phyloP scores from a whole-genome alignment of 2,888 invertebrate genomes.

The Pinctada fucata region DNA sequence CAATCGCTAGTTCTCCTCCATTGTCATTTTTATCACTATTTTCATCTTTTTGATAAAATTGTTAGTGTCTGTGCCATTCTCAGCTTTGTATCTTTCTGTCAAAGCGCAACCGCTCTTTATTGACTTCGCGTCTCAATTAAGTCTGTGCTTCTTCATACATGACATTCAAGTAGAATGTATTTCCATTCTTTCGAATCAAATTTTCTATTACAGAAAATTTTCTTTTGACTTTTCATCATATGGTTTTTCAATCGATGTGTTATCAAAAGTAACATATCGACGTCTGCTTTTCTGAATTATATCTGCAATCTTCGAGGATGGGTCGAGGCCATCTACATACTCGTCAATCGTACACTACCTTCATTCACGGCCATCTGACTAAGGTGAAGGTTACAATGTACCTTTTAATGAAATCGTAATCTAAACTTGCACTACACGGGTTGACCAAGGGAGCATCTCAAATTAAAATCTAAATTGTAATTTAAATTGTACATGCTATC shows the following conservation, averaged over 20 bases:
- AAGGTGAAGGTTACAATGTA: no score
- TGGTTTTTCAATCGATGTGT: not conserved
- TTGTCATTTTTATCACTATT: not conserved
- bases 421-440: no score
- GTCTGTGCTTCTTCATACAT: conserved; percentile 13
- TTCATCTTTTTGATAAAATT: not conserved
- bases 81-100: not conserved
- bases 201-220: conserved; percentile 1
- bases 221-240: conserved; percentile 3
- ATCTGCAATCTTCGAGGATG: not conserved
- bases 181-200: not conserved
- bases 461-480: no score
- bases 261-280: conserved; percentile 14
- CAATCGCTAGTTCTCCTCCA: not conserved
- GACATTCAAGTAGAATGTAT: not conserved
- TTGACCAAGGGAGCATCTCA: no score
- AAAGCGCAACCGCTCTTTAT: not conserved
- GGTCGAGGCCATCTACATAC: not conserved
- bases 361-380: no score
- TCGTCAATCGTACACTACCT: not conserved
- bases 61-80: not conserved
- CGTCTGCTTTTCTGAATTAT: conserved; percentile 3
- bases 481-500: no score
- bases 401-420: no score
- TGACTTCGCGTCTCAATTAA: not conserved